Percentiles rank a stretch among this genome's conserved stretches.
These are phyloP conservation scores for Dasyprocta punctata DNA, from an alignment of 2,113 vertebrate species.

Conservation along the genomic window DNA sequence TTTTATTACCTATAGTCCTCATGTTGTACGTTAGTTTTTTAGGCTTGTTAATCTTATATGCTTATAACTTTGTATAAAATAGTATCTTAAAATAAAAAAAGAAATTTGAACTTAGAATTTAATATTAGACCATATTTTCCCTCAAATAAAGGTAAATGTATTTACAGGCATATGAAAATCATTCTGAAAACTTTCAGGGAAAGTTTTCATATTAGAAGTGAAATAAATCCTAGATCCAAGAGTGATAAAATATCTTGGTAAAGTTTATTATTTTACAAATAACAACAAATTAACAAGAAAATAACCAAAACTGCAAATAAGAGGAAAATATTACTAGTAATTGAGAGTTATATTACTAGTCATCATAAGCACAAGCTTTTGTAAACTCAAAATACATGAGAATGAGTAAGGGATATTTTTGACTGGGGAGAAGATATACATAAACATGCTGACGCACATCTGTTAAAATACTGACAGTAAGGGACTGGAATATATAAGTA, in stretches of 20 bases:
- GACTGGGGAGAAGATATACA: background rate
- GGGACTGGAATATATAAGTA: background rate
- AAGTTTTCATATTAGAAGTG: background rate
- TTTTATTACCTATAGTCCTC: background rate
- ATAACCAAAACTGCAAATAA: background rate
- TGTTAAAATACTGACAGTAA: background rate
- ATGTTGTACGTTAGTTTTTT: background rate
- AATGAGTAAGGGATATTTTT: background rate
- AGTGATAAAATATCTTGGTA: background rate
- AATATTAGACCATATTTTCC: background rate
- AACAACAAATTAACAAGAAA: background rate
- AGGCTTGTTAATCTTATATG: background rate
- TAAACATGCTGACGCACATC: background rate
- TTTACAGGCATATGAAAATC: background rate
- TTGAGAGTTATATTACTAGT: background rate
- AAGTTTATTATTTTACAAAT: background rate
- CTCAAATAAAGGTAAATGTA: background rate
- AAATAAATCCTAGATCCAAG: background rate
- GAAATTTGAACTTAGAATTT: conserved; percentile 20
- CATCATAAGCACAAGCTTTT: background rate
- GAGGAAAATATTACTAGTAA: background rate
- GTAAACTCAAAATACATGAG: background rate
- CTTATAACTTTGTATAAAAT: background rate
- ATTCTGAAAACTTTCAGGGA: background rate
- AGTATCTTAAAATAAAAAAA: background rate